Conservation (phyloP, 2,113 vertebrate genomes). For the Phrynosoma platyrhinos region DNA sequence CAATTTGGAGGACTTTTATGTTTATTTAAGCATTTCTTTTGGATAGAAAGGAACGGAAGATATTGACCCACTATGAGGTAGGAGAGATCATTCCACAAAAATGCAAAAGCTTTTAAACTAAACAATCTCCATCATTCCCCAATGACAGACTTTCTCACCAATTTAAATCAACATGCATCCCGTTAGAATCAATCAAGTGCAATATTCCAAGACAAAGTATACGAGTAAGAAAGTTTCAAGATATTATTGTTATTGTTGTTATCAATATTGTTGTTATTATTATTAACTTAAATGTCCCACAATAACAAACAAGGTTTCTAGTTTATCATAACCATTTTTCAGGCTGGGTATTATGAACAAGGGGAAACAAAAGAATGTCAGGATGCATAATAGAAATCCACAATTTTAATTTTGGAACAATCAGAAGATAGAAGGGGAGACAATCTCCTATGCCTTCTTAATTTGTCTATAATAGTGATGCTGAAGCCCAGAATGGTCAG, state of each 20-base stretch:
- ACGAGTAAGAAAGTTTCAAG: conserved; percentile 17
- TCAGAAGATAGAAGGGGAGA: not conserved
- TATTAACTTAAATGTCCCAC: not conserved
- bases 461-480: too few species aligned
- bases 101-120: not conserved
- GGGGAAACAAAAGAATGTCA: too few species aligned
- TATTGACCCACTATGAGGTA: conserved; percentile 7
- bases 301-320: not conserved
- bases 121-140: conserved; percentile 12
- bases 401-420: not conserved
- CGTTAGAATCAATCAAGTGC: not conserved
- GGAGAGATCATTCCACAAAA: conserved; percentile 14
- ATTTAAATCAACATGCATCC: not conserved
- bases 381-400: not conserved
- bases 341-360: not conserved
- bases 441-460: too few species aligned
- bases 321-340: not conserved
- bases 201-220: not conserved
- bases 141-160: conserved; percentile 11
- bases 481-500: too few species aligned
- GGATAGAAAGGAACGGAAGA: conserved; percentile 30
- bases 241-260: fast-evolving
- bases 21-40: conserved; percentile 43
- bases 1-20: conserved; percentile 34
- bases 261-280: fast-evolving